Evolutionary conservation across 1,140 invertebrate species (phyloP), one percentile per base, ranked within the genome.

Genomic region (Leptinotarsa texana): DNA sequence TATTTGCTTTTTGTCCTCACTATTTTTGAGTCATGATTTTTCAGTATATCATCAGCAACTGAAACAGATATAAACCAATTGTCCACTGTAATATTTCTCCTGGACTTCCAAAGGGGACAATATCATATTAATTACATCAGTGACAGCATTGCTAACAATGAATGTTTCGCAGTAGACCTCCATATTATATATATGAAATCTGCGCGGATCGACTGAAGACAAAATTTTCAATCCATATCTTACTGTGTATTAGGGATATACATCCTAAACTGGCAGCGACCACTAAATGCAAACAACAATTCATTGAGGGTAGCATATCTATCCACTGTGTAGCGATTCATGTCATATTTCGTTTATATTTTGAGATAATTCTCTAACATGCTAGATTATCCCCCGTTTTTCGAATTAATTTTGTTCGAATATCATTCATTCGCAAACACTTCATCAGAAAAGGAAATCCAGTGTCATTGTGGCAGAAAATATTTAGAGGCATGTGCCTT

Each of bases 231-330:
- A 6, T 33, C 27, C 1, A 33, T 33, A 57, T 57, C 13, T 57
- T 17, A 70, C 78, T 13, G 83, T 78, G 86, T 87, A 47, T 76
- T 81, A 21, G 84, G 82, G n/a, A 87, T 84, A 72, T 82, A 86
- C 57, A 74, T 66, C 83, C 78, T 69, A 70, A 85, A 85, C 47
- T 70, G 47, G 61, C 84, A 84, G 15, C 79, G 49, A 47, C 84
- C 84, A 24, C 79, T 51, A 77, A 85, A 86, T 57, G 74, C 65
- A 62, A 71, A 51, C 3, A 85, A 74, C 74, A 75, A 78, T 76
- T 85, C 82, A 69, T 85, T 81, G 62, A 85, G 80, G 6, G 77
- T 82, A 57, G 77, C 65, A 63, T 78, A 74, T 68, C 76, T 15
- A 13, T 42, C n/a, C 17, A 74, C 17, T 69, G 62, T 63, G 61